Conservation (phyloP, 2,888 invertebrate species). For the Ochropleura plecta region DNA sequence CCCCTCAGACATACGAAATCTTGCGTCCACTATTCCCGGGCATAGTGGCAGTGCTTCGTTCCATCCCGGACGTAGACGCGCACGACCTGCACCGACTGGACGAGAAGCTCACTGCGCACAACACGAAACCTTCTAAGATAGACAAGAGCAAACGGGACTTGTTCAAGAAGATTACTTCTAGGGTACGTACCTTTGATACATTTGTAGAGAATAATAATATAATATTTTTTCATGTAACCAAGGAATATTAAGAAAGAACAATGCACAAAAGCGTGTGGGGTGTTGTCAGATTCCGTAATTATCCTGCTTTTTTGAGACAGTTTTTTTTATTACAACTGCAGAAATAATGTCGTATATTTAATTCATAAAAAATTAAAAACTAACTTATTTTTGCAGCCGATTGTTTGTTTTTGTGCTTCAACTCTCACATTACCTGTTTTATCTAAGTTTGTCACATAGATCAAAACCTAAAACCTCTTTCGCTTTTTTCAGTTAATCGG, state of each 20-base stretch:
- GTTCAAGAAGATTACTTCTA: slow-evolving; percentile 96
- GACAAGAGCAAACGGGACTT: slow-evolving; percentile 97
- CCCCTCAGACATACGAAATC: slow-evolving; percentile 92
- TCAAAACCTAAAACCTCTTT: background rate
- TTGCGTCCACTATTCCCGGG: slow-evolving; percentile 94
- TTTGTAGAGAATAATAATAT: background rate
- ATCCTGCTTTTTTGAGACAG: background rate
- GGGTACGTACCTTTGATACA: slow-evolving; percentile 86
- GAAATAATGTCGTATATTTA: background rate
- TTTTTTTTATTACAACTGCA: background rate
- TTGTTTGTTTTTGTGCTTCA: background rate
- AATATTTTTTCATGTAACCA: background rate
- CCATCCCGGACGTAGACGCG: slow-evolving; percentile 95
- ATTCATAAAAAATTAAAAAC: background rate
- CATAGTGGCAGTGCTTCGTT: slow-evolving; percentile 93
- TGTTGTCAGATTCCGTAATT: background rate
- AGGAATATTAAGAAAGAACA: background rate
- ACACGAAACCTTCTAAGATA: slow-evolving; percentile 94
- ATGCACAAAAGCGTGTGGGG: background rate
- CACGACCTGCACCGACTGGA: slow-evolving; percentile 96
- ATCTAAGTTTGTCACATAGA: background rate
- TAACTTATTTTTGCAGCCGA: background rate
- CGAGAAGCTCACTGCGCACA: slow-evolving; percentile 93
- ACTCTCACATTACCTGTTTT: background rate
- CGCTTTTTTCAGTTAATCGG: slow-evolving; percentile 93